Percentiles rank a stretch among this genome's conserved stretches.
Evolutionary conservation across 2,797 vertebrate genomes (phyloP).

Genomic region (Notamacropus eugenii): DNA sequence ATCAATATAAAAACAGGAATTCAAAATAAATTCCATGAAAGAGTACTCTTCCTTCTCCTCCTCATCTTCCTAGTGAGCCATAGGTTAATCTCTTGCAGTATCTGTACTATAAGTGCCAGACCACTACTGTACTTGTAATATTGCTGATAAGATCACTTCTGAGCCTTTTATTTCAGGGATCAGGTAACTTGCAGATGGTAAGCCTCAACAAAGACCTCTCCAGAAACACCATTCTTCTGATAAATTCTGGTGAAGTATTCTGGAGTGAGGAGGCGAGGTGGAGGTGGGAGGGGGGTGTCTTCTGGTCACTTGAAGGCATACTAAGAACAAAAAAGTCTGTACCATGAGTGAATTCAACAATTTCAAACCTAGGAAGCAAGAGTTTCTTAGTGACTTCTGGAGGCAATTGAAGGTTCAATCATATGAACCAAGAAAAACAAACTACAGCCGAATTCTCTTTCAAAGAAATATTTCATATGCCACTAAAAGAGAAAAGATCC

Average conservation of each 20-base stretch:
- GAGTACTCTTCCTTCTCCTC: not conserved
- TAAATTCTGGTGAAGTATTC: not conserved
- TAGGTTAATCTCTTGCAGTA: not conserved
- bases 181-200: not conserved
- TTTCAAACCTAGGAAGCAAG: constrained; percentile 16
- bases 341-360: not conserved
- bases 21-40: not conserved
- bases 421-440: not conserved
- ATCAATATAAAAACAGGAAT: not conserved
- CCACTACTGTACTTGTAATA: not conserved
- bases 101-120: not conserved
- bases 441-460: not conserved
- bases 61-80: not conserved
- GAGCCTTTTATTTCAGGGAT: not conserved
- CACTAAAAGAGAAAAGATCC: not conserved
- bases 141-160: not conserved
- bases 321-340: constrained; percentile 17
- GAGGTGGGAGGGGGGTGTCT: not conserved
- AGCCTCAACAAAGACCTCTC: not conserved
- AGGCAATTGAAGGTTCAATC: not conserved
- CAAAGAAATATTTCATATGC: not conserved
- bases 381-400: constrained; percentile 40
- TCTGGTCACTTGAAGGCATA: not conserved
- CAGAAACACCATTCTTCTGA: constrained; percentile 23
- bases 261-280: not conserved